A percentile compares a stretch with the other conserved stretches of the same genome.
Conservation (phyloP, 2,888 invertebrate species). For the Ormia ochracea region DNA sequence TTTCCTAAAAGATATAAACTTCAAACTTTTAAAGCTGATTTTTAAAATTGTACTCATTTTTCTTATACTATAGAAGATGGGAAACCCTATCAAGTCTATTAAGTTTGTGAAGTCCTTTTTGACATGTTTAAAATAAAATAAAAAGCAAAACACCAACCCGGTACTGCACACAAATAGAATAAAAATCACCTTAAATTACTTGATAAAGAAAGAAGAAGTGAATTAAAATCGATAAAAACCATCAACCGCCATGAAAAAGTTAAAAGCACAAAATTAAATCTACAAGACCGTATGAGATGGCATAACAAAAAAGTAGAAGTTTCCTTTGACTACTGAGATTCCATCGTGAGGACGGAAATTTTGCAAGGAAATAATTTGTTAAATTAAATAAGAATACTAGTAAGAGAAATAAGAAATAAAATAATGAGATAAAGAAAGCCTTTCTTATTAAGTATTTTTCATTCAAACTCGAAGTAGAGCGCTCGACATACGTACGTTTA, state of each 20-base stretch:
- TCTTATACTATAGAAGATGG: not conserved
- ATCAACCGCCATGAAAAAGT: conserved; percentile 3
- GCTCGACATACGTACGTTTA: not conserved
- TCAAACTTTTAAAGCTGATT: too few relatives aligned
- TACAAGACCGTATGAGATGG: not conserved
- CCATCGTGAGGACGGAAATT: not conserved
- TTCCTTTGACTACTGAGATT: not conserved
- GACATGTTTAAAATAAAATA: not conserved
- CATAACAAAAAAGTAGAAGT: not conserved
- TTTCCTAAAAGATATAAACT: too few relatives aligned
- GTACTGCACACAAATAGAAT: not conserved
- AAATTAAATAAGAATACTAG: conserved; percentile 33
- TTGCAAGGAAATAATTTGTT: conserved; percentile 57
- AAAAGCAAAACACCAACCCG: not conserved
- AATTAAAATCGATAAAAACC: conserved; percentile 49
- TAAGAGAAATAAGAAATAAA: not conserved
- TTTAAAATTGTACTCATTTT: too few relatives aligned
- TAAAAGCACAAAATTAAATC: not conserved
- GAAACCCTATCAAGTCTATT: not conserved
- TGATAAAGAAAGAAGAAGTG: not conserved
- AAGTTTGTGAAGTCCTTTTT: not conserved
- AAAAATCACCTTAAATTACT: conserved; percentile 17
- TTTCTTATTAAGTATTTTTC: not conserved
- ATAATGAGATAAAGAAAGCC: not conserved
- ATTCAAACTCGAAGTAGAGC: not conserved